phyloP scores from a whole-genome alignment of 2,113 vertebrate species.

The Madoqua kirkii region DNA sequence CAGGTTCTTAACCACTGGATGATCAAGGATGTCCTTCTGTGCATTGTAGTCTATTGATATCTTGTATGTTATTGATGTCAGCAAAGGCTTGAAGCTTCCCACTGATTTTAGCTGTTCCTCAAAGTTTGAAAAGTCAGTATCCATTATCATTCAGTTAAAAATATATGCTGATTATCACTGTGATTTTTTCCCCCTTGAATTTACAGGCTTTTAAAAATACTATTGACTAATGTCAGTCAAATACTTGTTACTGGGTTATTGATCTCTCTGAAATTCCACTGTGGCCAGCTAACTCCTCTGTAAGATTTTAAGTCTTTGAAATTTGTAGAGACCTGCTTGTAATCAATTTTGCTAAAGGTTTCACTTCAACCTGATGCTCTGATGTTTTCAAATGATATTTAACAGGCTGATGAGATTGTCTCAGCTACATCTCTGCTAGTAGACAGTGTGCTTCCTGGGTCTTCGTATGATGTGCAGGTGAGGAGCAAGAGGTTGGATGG shows the following conservation, averaged over 20 bases:
- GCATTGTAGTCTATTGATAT: not conserved
- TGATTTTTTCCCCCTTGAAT: not conserved
- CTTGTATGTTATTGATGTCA: not conserved
- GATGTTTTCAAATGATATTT: constrained; percentile 25
- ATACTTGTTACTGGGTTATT: not conserved
- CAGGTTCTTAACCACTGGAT: not conserved
- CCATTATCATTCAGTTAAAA: not conserved
- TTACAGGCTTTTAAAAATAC: not conserved
- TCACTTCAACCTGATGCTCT: not conserved
- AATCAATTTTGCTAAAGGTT: not conserved
- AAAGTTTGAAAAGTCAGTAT: not conserved
- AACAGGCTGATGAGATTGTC: constrained; percentile 77
- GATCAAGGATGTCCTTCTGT: not conserved
- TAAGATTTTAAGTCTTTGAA: not conserved
- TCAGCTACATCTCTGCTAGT: constrained; percentile 74
- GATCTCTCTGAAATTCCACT: not conserved
- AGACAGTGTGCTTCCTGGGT: constrained; percentile 72
- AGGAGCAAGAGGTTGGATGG: constrained; percentile 75
- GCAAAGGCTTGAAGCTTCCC: not conserved
- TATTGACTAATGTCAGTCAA: not conserved
- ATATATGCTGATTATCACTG: not conserved
- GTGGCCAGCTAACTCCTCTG: not conserved
- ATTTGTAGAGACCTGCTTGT: not conserved
- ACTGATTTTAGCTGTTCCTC: not conserved
- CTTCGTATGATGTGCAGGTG: constrained; percentile 81